Evolutionary conservation across 2,797 vertebrate species (phyloP), one percentile per base, ranked within the genome.

Genomic region (Acomys russatus): DNA sequence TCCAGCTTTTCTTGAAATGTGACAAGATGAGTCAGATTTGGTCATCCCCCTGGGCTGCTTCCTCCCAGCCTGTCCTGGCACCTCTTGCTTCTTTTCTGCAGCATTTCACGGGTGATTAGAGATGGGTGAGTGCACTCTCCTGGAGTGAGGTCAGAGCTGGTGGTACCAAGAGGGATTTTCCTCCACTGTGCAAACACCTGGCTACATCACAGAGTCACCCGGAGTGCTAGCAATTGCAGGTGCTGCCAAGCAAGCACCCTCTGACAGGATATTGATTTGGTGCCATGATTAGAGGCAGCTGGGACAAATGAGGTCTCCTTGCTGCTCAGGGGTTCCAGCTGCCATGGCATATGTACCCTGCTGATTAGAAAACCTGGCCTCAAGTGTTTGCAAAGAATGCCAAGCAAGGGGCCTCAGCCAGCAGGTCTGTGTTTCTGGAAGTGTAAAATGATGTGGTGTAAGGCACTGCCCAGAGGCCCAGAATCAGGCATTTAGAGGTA

Each of bases 21-120:
- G 96, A 97, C 98, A 95, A 98, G 96, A 86, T 90, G 95, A 97
- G 94, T 98, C 97, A 97, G 79, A 84, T 95, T 97, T 97, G 90
- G 94, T 90, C 61, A 76, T 79, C 95, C 6, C 0, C 0, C 9
- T 85, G 79, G 93, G 68, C 94, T 91, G 64, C 84, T 95, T 95
- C 91, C 63, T 78, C 30, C 87, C 77, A 63, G 94, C 22, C 23
- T 87, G 35, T 83, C 59, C 82, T 77, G 0, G n/a, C 33, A 56
- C 61, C 30, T 61, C 44, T 28, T 8, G 49, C 83, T 88, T 30
- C 76, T 80, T 23, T 61, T 61, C 77, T 79, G 90, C 56, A 28
- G 59, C 28, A 0, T 97, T 97, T 98, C 96, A 91, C 4, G 83
- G 88, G 12, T 93, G 23, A 28, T 96, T 96, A 76, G 90, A 95